Evolutionary conservation across 2,888 invertebrate species (phyloP).

Genomic region (Pollenia griseotomentosa): DNA sequence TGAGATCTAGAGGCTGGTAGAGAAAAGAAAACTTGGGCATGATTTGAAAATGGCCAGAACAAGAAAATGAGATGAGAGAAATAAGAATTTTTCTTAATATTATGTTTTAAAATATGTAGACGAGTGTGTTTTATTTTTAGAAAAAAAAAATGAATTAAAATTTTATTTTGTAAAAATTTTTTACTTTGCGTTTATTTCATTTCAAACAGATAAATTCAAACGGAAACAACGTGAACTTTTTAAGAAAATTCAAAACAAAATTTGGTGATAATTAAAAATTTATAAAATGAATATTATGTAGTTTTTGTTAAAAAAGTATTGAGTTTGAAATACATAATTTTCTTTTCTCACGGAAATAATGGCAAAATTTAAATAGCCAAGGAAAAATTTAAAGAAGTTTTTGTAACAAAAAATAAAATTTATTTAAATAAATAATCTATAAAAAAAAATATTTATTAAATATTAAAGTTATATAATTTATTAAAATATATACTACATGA

Average conservation of each 20-base stretch:
- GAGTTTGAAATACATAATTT: background rate
- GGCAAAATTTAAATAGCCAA: background rate
- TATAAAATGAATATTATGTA: background rate
- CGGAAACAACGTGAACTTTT: conserved; percentile 61
- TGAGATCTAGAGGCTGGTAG: background rate
- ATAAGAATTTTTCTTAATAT: conserved; percentile 56
- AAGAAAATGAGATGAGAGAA: conserved; percentile 46
- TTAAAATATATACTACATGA: background rate
- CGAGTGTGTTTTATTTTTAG: conserved; percentile 75
- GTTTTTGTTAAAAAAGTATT: background rate
- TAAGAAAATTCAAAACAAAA: background rate
- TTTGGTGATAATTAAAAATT: conserved; percentile 11
- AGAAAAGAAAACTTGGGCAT: conserved; percentile 1
- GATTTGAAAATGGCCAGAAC: background rate
- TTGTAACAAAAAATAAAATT: too few relatives aligned
- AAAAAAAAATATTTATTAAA: conserved; percentile 24
- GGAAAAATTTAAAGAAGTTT: conserved; percentile 5
- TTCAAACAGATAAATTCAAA: conserved; percentile 61
- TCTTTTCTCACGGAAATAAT: background rate
- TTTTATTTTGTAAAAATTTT: too few relatives aligned
- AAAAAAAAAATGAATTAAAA: conserved; percentile 64
- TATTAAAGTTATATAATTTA: conserved; percentile 60
- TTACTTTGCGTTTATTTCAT: conserved; percentile 63
- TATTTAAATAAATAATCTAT: background rate
- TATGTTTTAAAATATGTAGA: conserved; percentile 61